A percentile compares a stretch with the other conserved stretches of the same genome.
These are phyloP conservation scores for Mustela lutreola DNA, from an alignment of 2,113 vertebrate species.

Conservation along the genomic window DNA sequence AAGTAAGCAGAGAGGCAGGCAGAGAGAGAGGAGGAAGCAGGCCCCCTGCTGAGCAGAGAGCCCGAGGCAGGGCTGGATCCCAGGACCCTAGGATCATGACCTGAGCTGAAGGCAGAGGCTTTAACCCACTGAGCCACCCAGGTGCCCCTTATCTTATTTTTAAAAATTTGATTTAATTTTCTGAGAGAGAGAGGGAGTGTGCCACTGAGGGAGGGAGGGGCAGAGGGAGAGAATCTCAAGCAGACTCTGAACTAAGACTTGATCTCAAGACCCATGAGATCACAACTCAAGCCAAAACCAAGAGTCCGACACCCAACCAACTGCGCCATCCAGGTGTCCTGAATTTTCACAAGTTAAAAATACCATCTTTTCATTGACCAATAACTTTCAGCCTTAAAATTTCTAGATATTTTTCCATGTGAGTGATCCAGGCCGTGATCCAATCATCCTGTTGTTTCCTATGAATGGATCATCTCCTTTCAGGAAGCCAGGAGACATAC, in stretches of 20 bases:
- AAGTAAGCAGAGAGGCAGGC: too few species aligned
- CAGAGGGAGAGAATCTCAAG: background rate
- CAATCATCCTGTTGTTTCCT: background rate
- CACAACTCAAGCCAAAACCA: background rate
- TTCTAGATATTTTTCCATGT: background rate
- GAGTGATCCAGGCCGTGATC: background rate
- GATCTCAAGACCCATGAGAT: background rate
- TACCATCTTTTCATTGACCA: background rate
- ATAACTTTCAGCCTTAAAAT: background rate
- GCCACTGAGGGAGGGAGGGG: background rate
- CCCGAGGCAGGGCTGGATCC: too few species aligned
- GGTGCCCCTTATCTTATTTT: background rate
- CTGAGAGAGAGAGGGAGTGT: background rate
- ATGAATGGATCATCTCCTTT: background rate
- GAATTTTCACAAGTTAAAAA: constrained; percentile 21
- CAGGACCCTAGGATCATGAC: too few species aligned
- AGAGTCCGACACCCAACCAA: background rate
- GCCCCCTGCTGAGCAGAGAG: too few species aligned
- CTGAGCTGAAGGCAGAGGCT: too few species aligned
- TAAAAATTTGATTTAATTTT: background rate
- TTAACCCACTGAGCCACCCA: too few species aligned
- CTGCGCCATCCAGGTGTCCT: background rate
- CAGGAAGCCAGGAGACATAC: background rate
- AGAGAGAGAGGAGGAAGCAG: too few species aligned
- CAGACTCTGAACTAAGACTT: background rate